phyloP scores from a whole-genome alignment of 2,113 vertebrate genomes.

The Phalacrocorax aristotelis region DNA sequence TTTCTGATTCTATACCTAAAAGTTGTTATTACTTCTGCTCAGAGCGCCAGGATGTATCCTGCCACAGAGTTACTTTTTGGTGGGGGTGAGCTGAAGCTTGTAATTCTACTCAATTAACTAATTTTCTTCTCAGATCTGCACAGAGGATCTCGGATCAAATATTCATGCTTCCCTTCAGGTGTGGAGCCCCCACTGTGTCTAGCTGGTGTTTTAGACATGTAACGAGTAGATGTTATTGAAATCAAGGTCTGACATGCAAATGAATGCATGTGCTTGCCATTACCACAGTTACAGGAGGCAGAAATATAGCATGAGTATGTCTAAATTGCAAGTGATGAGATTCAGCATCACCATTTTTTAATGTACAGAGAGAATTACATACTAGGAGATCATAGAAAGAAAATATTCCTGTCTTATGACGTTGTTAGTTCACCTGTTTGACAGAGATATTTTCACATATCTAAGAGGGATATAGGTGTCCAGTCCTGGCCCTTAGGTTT shows the following conservation, averaged over 20 bases:
- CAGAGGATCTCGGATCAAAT: background rate
- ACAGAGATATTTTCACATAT: background rate
- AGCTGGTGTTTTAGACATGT: background rate
- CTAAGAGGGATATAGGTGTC: background rate
- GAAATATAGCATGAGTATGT: background rate
- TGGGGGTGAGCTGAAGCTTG: background rate
- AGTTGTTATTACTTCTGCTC: background rate
- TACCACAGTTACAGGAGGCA: background rate
- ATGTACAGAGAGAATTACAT: background rate
- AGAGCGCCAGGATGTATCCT: background rate
- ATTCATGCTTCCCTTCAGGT: background rate
- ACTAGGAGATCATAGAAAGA: background rate
- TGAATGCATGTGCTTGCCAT: background rate
- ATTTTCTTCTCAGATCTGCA: background rate
- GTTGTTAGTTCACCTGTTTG: background rate
- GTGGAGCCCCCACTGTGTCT: background rate
- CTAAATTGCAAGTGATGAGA: background rate
- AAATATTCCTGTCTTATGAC: background rate
- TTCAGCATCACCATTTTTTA: background rate
- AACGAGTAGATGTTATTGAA: background rate
- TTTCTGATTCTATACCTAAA: background rate
- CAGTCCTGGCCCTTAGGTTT: background rate
- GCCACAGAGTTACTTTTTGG: background rate
- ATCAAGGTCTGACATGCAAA: background rate
- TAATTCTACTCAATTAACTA: background rate